These are phyloP conservation scores for Zaprionus camerounensis DNA, from an alignment of 1,140 invertebrate genomes.

Conservation along the genomic window DNA sequence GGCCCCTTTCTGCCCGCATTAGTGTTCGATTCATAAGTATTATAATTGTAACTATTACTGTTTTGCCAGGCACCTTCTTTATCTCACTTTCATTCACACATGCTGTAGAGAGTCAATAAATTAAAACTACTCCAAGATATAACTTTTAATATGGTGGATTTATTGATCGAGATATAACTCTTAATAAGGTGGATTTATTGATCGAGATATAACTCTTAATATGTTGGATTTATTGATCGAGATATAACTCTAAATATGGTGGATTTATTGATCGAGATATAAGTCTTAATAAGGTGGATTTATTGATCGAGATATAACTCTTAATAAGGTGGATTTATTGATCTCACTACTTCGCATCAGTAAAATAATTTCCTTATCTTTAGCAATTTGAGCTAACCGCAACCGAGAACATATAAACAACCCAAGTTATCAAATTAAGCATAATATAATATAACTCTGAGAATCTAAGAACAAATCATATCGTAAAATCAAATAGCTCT, in stretches of 20 bases:
- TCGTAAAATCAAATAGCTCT: background rate
- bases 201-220: constrained; percentile 8
- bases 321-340: too few relatives aligned
- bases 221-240: constrained; percentile 43
- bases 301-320: too few relatives aligned
- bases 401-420: background rate
- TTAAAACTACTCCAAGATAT: background rate
- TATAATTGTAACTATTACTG: background rate
- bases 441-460: background rate
- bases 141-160: background rate
- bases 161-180: constrained; percentile 16
- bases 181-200: constrained; percentile 50
- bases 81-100: background rate
- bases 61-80: background rate
- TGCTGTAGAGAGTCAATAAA: background rate
- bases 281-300: too few relatives aligned
- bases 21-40: constrained; percentile 7
- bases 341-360: constrained; percentile 35
- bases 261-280: constrained; percentile 35
- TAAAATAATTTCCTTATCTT: constrained; percentile 22
- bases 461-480: background rate
- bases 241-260: constrained; percentile 16
- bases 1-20: constrained; percentile 22
- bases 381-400: background rate
- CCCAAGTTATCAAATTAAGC: background rate